Percentiles rank a stretch among this genome's conserved stretches.
Conservation (phyloP, 1,140 invertebrate genomes). For the Orchesella cincta region DNA sequence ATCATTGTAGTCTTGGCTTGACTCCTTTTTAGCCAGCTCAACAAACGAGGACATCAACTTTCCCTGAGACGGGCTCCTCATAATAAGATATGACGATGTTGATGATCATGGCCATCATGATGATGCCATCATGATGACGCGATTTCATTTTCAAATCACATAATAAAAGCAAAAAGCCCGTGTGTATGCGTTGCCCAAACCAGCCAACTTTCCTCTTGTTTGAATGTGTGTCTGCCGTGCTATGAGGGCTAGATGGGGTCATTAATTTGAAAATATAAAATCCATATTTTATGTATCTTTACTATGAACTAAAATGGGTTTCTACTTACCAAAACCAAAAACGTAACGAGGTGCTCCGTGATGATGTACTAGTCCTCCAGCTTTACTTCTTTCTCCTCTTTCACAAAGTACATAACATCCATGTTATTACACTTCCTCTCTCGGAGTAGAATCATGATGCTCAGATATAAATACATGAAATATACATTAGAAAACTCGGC, state of each 20-base stretch:
- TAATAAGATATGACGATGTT: conserved; percentile 29
- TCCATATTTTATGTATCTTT: conserved; percentile 27
- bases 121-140: conserved; percentile 24
- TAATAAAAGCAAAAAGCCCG: conserved; percentile 9
- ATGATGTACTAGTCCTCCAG: too few relatives aligned
- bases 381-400: too few relatives aligned
- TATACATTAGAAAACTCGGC: too few relatives aligned
- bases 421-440: too few relatives aligned
- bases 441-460: too few relatives aligned
- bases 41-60: conserved; percentile 21
- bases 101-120: conserved; percentile 22
- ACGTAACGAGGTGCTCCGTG: neutral
- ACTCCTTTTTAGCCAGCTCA: conserved; percentile 10
- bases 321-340: neutral
- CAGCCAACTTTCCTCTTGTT: neutral
- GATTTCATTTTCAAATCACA: conserved; percentile 29
- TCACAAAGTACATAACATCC: too few relatives aligned
- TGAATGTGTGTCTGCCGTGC: neutral
- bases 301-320: neutral
- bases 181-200: neutral
- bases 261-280: conserved; percentile 31
- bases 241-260: neutral
- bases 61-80: neutral
- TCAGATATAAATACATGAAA: too few relatives aligned
- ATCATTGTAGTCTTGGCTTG: too few relatives aligned